phyloP scores from a whole-genome alignment of 2,888 invertebrate species.

The Geotrupes spiniger region DNA sequence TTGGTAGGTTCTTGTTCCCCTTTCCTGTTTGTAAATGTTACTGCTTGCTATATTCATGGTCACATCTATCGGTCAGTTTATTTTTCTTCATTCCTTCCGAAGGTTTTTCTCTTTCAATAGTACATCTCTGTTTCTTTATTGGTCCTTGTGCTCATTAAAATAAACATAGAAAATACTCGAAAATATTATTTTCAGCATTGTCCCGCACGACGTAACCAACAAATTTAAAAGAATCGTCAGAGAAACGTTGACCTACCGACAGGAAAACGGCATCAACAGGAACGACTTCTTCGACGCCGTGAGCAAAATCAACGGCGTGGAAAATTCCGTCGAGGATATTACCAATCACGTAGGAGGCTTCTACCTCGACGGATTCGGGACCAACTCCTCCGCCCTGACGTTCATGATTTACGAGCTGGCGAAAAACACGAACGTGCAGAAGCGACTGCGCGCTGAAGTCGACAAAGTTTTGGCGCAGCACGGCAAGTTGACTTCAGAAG shows the following conservation, averaged over 20 bases:
- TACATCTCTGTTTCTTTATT: no score
- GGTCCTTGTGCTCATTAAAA: no score
- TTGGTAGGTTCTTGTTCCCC: no score
- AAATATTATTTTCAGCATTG: no score
- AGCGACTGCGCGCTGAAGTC: constrained; percentile 46
- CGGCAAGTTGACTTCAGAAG: no score
- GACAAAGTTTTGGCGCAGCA: constrained; percentile 31
- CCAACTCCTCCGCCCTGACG: constrained; percentile 47
- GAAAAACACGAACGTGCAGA: constrained; percentile 44
- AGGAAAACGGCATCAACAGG: constrained; percentile 40
- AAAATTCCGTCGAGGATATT: constrained; percentile 36
- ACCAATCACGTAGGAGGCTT: constrained; percentile 45
- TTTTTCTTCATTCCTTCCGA: no score
- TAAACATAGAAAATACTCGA: no score
- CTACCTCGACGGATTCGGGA: constrained; percentile 51
- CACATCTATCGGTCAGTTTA: no score
- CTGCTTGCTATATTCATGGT: no score
- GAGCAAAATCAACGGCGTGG: constrained; percentile 35
- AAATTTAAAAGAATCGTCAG: constrained; percentile 30
- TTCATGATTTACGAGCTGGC: constrained; percentile 48
- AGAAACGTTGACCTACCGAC: constrained; percentile 43
- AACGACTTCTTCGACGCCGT: constrained; percentile 49
- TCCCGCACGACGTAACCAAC: no score
- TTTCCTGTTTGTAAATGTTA: no score
- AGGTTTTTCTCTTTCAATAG: no score